A percentile compares a stretch with the other conserved stretches of the same genome.
These are phyloP conservation scores for Heliocidaris tuberculata DNA, from an alignment of 35 echinoderm and acorn worm species.

Conservation along the genomic window DNA sequence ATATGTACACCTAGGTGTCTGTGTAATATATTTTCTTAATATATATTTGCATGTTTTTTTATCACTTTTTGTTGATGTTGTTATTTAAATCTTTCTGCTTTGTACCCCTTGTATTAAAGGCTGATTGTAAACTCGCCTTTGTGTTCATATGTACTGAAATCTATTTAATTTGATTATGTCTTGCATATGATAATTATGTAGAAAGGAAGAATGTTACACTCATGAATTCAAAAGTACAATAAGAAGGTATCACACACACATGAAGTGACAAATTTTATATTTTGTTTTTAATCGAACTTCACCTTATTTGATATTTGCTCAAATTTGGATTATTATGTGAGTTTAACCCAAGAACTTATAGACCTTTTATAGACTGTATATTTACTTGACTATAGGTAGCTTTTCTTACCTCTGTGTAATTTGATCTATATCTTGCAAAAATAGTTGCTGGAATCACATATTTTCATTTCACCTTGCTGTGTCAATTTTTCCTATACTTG, in stretches of 20 bases:
- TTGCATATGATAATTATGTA: neutral
- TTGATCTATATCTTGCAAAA: neutral
- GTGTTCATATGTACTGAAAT: neutral
- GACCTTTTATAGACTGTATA: neutral
- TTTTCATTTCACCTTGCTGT: neutral
- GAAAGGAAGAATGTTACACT: neutral
- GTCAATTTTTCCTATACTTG: neutral
- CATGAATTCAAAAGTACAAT: neutral
- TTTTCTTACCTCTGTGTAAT: neutral
- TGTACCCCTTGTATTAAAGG: neutral
- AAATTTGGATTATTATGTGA: neutral
- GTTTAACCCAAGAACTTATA: neutral
- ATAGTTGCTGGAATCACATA: neutral
- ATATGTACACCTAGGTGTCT: neutral
- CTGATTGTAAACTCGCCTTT: neutral
- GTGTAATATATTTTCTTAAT: neutral
- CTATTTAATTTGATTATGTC: neutral
- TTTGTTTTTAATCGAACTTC: neutral
- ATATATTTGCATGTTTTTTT: conserved; percentile 19
- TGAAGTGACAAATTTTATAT: neutral
- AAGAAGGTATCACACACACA: neutral
- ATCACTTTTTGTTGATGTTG: neutral
- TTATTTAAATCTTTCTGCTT: neutral
- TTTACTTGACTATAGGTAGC: neutral
- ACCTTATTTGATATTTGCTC: neutral